Evolutionary conservation across 2,113 vertebrate species (phyloP).

Genomic region (Hoplias malabaricus): DNA sequence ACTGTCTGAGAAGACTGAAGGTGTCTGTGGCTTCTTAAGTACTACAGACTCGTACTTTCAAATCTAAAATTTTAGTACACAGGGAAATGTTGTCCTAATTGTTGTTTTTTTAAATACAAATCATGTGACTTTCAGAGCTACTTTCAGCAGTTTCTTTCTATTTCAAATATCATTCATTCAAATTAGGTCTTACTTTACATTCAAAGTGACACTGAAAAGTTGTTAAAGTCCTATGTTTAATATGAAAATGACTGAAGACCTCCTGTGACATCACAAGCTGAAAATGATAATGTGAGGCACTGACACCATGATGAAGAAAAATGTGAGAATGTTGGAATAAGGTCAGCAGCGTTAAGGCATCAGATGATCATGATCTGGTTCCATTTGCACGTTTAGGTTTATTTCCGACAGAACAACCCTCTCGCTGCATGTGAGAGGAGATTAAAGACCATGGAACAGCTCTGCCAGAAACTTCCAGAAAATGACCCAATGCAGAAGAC

Average conservation of each 20-base stretch:
- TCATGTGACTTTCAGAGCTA: too few relatives aligned
- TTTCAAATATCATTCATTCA: too few relatives aligned
- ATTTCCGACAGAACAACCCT: conserved; percentile 84
- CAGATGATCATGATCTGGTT: too few relatives aligned
- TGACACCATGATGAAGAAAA: neutral
- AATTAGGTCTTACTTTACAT: too few relatives aligned
- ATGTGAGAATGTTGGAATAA: neutral
- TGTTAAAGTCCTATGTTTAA: too few relatives aligned
- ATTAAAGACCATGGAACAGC: conserved; percentile 84
- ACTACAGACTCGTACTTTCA: too few relatives aligned
- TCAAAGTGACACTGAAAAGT: too few relatives aligned
- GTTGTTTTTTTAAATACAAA: too few relatives aligned
- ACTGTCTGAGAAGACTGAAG: neutral
- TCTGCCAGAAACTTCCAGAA: conserved; percentile 86
- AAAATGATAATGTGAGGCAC: neutral
- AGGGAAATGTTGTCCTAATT: too few relatives aligned
- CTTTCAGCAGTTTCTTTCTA: too few relatives aligned
- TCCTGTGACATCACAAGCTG: neutral
- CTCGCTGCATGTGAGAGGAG: conserved; percentile 84
- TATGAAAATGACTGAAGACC: too few relatives aligned
- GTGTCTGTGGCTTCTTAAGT: neutral
- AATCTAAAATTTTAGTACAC: too few relatives aligned
- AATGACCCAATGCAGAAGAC: conserved; percentile 76
- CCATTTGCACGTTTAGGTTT: conserved; percentile 70
- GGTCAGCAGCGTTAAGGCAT: neutral